These are phyloP conservation scores for Mythimna impura DNA, from an alignment of 2,888 invertebrate species.

Conservation along the genomic window DNA sequence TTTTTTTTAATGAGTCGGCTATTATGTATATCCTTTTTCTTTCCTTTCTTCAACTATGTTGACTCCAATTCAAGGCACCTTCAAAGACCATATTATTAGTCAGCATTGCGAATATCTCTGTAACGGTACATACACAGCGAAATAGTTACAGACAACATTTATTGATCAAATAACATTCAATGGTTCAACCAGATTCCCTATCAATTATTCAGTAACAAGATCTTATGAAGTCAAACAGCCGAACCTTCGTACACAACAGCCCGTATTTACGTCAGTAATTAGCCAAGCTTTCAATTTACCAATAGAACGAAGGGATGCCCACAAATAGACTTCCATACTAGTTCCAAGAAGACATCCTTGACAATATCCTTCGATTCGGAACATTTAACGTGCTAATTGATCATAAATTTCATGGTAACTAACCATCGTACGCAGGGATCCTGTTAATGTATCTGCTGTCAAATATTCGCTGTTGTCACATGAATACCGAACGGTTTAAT, in stretches of 20 bases:
- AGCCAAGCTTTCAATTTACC: constrained; percentile 38
- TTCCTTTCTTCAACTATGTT: no score
- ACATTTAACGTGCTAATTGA: constrained; percentile 50
- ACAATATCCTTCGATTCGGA: constrained; percentile 43
- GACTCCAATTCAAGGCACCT: no score
- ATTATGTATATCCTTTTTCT: no score
- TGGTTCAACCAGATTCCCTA: not conserved
- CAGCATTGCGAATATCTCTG: not conserved
- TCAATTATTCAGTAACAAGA: constrained; percentile 19
- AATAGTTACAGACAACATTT: not conserved
- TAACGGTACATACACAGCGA: not conserved
- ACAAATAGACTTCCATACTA: constrained; percentile 35
- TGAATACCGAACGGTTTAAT: constrained; percentile 41
- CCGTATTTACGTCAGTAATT: constrained; percentile 33
- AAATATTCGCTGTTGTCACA: constrained; percentile 25
- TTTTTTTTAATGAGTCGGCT: no score
- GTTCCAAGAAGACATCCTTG: constrained; percentile 30
- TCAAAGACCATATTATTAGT: not conserved
- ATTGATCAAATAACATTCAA: not conserved
- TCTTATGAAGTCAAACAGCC: constrained; percentile 7
- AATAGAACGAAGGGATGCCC: constrained; percentile 29
- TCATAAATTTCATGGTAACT: constrained; percentile 59
- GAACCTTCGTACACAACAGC: not conserved
- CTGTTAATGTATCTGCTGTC: constrained; percentile 46
- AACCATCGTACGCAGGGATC: constrained; percentile 52